These are phyloP conservation scores for Colletes collaris DNA, from an alignment of 2,888 invertebrate species.

Conservation along the genomic window DNA sequence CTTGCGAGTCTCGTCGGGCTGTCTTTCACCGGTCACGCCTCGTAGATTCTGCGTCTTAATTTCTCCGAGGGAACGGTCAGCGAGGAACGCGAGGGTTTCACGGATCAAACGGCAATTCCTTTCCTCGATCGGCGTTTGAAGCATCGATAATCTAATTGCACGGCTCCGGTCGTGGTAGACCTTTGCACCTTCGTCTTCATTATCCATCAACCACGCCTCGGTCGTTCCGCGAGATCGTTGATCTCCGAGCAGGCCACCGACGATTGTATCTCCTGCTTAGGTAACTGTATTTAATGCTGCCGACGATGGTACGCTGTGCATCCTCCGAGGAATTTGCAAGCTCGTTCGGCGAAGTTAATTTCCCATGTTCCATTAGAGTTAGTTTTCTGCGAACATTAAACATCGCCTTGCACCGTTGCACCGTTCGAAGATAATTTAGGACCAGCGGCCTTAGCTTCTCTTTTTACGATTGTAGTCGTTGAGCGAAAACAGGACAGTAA, in stretches of 20 bases:
- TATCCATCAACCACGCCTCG: slow-evolving; percentile 68
- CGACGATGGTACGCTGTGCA: slow-evolving; percentile 14
- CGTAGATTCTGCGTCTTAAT: slow-evolving; percentile 35
- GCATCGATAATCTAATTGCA: slow-evolving; percentile 66
- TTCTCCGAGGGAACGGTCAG: slow-evolving; percentile 18
- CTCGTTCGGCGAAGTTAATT: slow-evolving; percentile 7
- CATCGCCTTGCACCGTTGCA: neutral
- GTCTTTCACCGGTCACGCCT: slow-evolving; percentile 47
- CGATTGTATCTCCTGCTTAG: slow-evolving; percentile 49
- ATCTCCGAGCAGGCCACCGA: slow-evolving; percentile 53
- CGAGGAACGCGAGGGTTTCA: slow-evolving; percentile 31
- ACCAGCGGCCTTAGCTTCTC: no score
- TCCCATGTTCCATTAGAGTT: slow-evolving; percentile 20
- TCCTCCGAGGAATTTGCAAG: slow-evolving; percentile 25
- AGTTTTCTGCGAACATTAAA: slow-evolving; percentile 3
- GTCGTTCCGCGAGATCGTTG: slow-evolving; percentile 61
- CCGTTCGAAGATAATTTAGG: no score
- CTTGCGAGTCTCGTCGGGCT: neutral
- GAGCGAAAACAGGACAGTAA: no score
- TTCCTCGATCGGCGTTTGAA: slow-evolving; percentile 61
- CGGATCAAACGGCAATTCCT: slow-evolving; percentile 55
- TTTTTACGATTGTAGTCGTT: no score
- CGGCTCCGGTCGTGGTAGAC: slow-evolving; percentile 50
- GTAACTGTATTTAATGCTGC: slow-evolving; percentile 51
- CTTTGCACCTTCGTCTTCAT: slow-evolving; percentile 72